Conservation (phyloP, 2,888 invertebrate genomes). For the Drosophila quinaria region DNA sequence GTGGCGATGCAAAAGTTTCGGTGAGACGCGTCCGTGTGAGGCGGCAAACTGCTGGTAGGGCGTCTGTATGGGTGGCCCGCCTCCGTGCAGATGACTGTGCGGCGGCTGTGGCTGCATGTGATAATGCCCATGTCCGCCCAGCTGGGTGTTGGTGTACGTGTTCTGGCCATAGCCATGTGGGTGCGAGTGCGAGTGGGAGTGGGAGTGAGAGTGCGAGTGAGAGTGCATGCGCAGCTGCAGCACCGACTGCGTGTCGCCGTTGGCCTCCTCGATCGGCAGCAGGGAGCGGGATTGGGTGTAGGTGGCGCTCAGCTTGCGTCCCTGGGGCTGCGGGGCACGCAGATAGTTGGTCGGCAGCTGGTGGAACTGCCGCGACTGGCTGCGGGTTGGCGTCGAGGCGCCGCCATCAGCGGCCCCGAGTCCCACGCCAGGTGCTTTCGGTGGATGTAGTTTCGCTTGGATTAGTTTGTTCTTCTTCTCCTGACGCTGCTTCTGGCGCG, state of each 20-base stretch:
- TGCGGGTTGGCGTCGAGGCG: slow-evolving; percentile 83
- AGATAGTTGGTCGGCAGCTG: slow-evolving; percentile 87
- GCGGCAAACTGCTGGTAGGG: slow-evolving; percentile 74
- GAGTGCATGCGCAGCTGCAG: slow-evolving; percentile 79
- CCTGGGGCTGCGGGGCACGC: slow-evolving; percentile 84
- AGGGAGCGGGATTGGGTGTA: slow-evolving; percentile 85
- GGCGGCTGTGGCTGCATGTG: slow-evolving; percentile 27
- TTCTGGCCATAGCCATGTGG: slow-evolving; percentile 56
- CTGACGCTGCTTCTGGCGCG: slow-evolving; percentile 88
- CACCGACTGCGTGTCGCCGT: slow-evolving; percentile 79
- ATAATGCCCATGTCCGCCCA: slow-evolving; percentile 35
- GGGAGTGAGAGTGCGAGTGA: neutral
- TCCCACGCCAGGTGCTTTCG: slow-evolving; percentile 79
- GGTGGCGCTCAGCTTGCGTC: slow-evolving; percentile 85
- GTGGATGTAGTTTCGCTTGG: slow-evolving; percentile 87
- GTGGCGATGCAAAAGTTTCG: slow-evolving; percentile 83
- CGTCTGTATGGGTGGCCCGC: slow-evolving; percentile 46
- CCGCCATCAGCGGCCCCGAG: slow-evolving; percentile 69
- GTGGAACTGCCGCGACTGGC: slow-evolving; percentile 87
- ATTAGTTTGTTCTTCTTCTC: slow-evolving; percentile 86
- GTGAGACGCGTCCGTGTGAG: slow-evolving; percentile 81
- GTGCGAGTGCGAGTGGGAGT: neutral
- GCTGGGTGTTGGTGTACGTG: slow-evolving; percentile 58
- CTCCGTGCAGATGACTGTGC: slow-evolving; percentile 41
- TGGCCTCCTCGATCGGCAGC: slow-evolving; percentile 85